Conservation (phyloP, 53 echinoderm and acorn worm genomes). For the Temnopleurus reevesii region DNA sequence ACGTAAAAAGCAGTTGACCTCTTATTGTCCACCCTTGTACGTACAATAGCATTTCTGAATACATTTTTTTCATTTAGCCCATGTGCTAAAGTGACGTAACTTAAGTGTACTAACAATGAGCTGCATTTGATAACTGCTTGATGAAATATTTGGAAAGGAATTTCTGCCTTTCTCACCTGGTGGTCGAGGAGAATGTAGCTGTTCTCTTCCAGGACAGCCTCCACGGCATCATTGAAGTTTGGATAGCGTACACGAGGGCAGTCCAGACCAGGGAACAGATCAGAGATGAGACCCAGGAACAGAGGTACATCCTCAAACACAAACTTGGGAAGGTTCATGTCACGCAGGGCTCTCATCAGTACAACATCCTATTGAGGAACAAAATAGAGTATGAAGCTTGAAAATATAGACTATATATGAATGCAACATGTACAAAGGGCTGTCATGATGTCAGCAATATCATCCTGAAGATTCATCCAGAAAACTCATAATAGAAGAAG, state of each 20-base stretch:
- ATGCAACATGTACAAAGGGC: too few relatives aligned
- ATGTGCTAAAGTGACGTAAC: too few relatives aligned
- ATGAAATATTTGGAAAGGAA: too few relatives aligned
- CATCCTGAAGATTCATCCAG: too few relatives aligned
- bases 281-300: constrained; percentile 93
- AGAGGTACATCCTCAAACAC: constrained; percentile 99
- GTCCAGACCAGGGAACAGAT: constrained; percentile 98
- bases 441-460: too few relatives aligned
- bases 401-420: not conserved
- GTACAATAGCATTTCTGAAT: too few relatives aligned
- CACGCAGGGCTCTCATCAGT: constrained; percentile 99
- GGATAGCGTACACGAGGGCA: constrained; percentile 96
- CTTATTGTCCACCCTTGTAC: too few relatives aligned
- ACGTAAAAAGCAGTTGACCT: too few relatives aligned
- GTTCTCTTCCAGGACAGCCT: constrained; percentile 81
- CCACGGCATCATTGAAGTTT: constrained; percentile 99
- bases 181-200: constrained; percentile 88
- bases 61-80: too few relatives aligned
- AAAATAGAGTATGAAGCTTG: not conserved
- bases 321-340: constrained; percentile 99
- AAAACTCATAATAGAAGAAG: too few relatives aligned
- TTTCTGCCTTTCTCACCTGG: constrained; percentile 63
- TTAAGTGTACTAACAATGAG: too few relatives aligned
- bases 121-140: too few relatives aligned
- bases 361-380: constrained; percentile 85